A percentile compares a stretch with the other conserved stretches of the same genome.
These are phyloP conservation scores for Pseudomyrmex pallidus DNA, from an alignment of 1,140 invertebrate species.

Conservation along the genomic window DNA sequence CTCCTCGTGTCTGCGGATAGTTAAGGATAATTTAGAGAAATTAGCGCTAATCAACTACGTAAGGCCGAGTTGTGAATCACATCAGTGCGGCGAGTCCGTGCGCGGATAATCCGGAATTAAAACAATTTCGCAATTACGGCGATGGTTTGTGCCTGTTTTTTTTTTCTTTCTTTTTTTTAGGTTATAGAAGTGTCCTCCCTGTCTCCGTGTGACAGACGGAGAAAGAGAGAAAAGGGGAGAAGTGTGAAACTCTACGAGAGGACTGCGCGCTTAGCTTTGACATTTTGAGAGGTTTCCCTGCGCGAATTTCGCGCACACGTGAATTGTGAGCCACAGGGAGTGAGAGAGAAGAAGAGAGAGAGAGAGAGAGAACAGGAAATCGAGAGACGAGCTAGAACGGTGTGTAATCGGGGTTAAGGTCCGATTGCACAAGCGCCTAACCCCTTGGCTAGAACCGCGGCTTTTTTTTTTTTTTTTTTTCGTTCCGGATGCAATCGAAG, in stretches of 20 bases:
- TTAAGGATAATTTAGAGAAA: slow-evolving; percentile 40
- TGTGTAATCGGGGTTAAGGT: background rate
- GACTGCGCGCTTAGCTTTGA: too few species aligned
- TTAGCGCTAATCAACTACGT: background rate
- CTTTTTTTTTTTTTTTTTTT: background rate
- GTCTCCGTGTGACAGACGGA: too few species aligned
- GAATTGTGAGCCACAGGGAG: too few species aligned
- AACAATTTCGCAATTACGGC: too few species aligned
- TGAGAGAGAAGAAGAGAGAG: too few species aligned
- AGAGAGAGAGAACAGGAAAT: background rate
- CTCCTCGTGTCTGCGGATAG: background rate
- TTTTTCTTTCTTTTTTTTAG: too few species aligned
- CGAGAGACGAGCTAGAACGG: background rate
- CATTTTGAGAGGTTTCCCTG: too few species aligned
- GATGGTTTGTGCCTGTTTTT: too few species aligned
- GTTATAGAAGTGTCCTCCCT: background rate
- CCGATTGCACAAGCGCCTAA: background rate
- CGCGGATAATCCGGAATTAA: too few species aligned
- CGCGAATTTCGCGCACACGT: too few species aligned
- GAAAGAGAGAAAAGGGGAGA: too few species aligned
- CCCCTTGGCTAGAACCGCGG: background rate
- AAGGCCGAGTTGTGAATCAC: background rate
- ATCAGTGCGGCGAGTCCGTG: background rate
- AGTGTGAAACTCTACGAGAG: too few species aligned
- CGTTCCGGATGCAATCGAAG: background rate